A percentile compares a stretch with the other conserved stretches of the same genome.
Evolutionary conservation across 2,113 vertebrate genomes (phyloP).

Genomic region (Perca flavescens): DNA sequence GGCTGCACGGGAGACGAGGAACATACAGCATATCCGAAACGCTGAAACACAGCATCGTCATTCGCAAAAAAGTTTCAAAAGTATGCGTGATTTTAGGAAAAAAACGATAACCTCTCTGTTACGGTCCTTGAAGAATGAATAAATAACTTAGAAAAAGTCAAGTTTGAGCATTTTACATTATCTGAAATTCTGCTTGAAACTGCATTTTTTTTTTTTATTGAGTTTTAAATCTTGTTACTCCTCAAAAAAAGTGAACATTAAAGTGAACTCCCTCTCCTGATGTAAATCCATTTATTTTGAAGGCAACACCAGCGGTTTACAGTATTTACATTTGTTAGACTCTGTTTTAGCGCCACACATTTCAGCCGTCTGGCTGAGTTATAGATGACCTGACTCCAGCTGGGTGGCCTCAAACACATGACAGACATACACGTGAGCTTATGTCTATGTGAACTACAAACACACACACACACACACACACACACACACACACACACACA

Average conservation of each 20-base stretch:
- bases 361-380: conserved; percentile 45
- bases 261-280: background rate
- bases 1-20: background rate
- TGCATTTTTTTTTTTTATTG: background rate
- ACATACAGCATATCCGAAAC: background rate
- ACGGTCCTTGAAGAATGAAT: background rate
- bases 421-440: background rate
- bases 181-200: too few relatives aligned
- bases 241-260: background rate
- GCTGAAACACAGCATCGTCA: too few relatives aligned
- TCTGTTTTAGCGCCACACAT: conserved; percentile 9
- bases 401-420: conserved; percentile 58
- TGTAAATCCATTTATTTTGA: background rate
- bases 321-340: background rate
- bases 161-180: too few relatives aligned
- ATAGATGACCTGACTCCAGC: conserved; percentile 33
- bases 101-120: background rate
- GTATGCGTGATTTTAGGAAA: background rate
- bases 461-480: background rate
- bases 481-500: too few relatives aligned
- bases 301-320: conserved; percentile 10
- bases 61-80: too few relatives aligned
- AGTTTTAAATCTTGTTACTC: background rate
- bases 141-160: background rate
- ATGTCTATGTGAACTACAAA: conserved; percentile 24